These are phyloP conservation scores for Gymnothorax reevesii DNA, from an alignment of 2,797 vertebrate species.

Conservation along the genomic window DNA sequence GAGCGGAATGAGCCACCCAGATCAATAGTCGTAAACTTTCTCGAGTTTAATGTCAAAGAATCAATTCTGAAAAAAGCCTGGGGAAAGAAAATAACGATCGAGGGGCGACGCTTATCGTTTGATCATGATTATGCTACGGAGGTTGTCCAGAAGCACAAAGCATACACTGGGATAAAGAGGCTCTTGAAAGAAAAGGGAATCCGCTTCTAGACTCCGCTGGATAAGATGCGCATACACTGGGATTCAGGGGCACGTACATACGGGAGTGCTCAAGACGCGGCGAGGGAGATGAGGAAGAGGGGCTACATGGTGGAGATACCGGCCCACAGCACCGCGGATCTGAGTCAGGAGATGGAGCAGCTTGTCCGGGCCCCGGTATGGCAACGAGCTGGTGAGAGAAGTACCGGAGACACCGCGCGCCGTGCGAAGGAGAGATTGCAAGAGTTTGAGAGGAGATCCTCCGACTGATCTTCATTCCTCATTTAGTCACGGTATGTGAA, in stretches of 20 bases:
- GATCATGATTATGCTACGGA: not conserved
- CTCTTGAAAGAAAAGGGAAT: constrained; percentile 20
- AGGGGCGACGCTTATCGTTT: constrained; percentile 5
- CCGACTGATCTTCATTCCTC: too few relatives aligned
- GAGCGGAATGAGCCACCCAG: not conserved
- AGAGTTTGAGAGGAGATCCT: not conserved
- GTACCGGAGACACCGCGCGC: too few relatives aligned
- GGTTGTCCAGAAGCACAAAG: constrained; percentile 24
- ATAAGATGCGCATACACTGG: constrained; percentile 32
- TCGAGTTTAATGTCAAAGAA: constrained; percentile 29
- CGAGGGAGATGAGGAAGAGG: not conserved
- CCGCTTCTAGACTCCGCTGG: constrained; percentile 25
- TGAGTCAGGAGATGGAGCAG: not conserved
- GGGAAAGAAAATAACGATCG: too few relatives aligned
- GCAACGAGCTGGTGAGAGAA: not conserved
- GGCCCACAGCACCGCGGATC: not conserved
- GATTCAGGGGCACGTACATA: constrained; percentile 18
- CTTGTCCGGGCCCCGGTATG: not conserved
- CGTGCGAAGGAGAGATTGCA: not conserved
- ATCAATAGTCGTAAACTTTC: constrained; percentile 30
- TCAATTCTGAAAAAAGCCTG: constrained; percentile 13
- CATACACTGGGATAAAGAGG: constrained; percentile 16
- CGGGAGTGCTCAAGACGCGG: not conserved
- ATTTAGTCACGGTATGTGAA: too few relatives aligned
- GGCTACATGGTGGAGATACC: not conserved